Conservation (phyloP, 2,113 vertebrate genomes). For the Cercocebus atys region DNA sequence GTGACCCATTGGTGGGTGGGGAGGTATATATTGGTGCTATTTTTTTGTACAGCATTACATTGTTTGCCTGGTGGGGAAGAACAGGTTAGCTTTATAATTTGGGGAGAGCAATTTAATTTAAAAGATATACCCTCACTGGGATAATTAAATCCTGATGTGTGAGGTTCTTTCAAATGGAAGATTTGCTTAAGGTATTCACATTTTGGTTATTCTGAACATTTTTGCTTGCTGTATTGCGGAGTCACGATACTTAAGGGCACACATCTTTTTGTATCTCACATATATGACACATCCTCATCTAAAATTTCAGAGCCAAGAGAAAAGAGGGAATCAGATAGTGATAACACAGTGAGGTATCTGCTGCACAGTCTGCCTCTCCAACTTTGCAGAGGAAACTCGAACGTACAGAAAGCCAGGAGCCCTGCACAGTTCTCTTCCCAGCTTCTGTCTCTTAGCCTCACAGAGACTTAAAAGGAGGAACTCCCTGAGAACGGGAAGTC, state of each 20-base stretch:
- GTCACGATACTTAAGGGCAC: background rate
- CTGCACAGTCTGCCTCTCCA: background rate
- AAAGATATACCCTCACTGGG: background rate
- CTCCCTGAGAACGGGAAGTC: background rate
- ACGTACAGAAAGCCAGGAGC: background rate
- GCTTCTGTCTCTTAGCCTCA: background rate
- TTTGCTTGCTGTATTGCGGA: background rate
- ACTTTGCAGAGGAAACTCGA: background rate
- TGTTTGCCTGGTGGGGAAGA: background rate
- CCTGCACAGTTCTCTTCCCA: fast-evolving
- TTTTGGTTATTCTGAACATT: background rate
- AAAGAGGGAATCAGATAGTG: background rate
- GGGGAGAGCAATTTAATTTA: background rate
- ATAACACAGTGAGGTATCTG: background rate
- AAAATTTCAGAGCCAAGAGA: background rate
- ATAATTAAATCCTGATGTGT: background rate
- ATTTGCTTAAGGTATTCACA: background rate
- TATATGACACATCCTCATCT: background rate
- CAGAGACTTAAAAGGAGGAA: fast-evolving
- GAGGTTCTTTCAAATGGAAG: background rate
- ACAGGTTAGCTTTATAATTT: background rate
- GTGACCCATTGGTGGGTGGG: fast-evolving
- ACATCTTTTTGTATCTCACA: background rate
- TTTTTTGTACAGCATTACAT: background rate
- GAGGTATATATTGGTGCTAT: fast-evolving